Evolutionary conservation across 2,797 vertebrate species (phyloP).

Genomic region (Otolemur crassicaudatus): DNA sequence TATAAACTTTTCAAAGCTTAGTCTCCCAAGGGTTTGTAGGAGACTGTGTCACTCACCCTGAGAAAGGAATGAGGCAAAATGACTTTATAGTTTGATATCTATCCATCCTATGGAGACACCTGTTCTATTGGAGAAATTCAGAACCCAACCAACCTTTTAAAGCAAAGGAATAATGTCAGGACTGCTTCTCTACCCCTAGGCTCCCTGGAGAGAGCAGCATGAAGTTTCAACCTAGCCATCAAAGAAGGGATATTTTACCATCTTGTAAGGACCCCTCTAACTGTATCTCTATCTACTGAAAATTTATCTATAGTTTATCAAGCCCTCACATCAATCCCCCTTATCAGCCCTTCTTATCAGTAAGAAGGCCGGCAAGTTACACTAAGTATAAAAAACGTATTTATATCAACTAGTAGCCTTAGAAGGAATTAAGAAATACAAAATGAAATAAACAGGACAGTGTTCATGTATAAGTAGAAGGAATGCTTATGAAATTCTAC

Average conservation of each 20-base stretch:
- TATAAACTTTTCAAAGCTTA: background rate
- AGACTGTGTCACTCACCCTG: background rate
- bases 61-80: background rate
- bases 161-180: background rate
- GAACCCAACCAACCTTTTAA: background rate
- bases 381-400: background rate
- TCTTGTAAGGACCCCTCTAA: background rate
- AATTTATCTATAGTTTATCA: background rate
- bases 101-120: background rate
- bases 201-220: background rate
- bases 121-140: background rate
- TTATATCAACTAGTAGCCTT: background rate
- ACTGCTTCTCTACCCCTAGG: background rate
- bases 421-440: slow-evolving; percentile 40
- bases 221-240: background rate
- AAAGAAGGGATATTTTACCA: background rate
- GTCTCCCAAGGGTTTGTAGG: background rate
- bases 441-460: slow-evolving; percentile 35
- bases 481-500: slow-evolving; percentile 9
- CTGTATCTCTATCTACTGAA: background rate
- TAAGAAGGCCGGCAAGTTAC: background rate
- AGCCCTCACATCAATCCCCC: background rate
- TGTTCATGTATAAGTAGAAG: background rate
- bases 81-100: background rate
- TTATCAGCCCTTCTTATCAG: background rate